phyloP scores from a whole-genome alignment of 2,113 vertebrate species.

The Oryzias celebensis region DNA sequence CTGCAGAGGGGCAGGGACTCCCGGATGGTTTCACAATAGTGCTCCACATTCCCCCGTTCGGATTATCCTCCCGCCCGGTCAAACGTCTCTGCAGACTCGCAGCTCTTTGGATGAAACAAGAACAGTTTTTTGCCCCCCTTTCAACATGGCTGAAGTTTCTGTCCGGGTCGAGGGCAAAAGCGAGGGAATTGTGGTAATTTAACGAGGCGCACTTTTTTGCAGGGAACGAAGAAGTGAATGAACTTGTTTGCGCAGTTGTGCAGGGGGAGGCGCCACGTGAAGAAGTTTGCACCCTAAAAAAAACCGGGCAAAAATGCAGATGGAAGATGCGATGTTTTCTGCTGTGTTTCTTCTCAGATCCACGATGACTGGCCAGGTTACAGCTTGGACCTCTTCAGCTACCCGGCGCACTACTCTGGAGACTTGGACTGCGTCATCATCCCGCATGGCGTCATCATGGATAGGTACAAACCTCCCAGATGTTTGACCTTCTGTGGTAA shows the following conservation, averaged over 20 bases:
- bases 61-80: slow-evolving; percentile 25
- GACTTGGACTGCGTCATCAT: slow-evolving; percentile 88
- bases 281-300: neutral
- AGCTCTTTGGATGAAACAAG: slow-evolving; percentile 6
- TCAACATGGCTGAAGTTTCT: slow-evolving; percentile 74
- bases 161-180: slow-evolving; percentile 29
- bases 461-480: slow-evolving; percentile 76
- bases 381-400: slow-evolving; percentile 87
- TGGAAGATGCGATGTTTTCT: slow-evolving; percentile 10
- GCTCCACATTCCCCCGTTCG: slow-evolving; percentile 20
- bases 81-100: neutral
- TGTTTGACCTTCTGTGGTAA: neutral
- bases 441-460: slow-evolving; percentile 89
- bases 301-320: too few species aligned
- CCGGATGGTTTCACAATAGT: too few species aligned
- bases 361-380: slow-evolving; percentile 87
- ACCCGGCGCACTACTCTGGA: slow-evolving; percentile 85
- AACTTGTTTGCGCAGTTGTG: slow-evolving; percentile 5
- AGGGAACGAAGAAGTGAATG: slow-evolving; percentile 1
- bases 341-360: slow-evolving; percentile 74
- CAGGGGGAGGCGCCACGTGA: neutral
- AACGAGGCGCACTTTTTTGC: slow-evolving; percentile 1
- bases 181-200: slow-evolving; percentile 75
- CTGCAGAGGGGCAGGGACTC: neutral
- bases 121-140: neutral